phyloP scores from a whole-genome alignment of 2,888 invertebrate species.

The Agrotis segetum region DNA sequence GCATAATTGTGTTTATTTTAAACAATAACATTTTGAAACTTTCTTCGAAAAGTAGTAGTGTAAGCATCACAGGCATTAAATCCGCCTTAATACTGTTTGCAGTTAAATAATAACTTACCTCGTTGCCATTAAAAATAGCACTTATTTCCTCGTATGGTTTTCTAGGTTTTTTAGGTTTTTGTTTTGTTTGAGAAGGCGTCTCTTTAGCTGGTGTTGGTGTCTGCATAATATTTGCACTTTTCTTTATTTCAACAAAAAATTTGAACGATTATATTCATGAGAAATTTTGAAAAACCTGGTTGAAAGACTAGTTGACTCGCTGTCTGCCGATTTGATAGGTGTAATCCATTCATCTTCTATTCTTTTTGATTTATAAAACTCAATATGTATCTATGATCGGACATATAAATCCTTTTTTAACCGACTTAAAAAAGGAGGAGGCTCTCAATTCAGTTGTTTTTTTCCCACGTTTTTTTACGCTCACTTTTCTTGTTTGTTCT shows the following conservation, averaged over 20 bases:
- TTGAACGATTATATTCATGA: slow-evolving; percentile 17
- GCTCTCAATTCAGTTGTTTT: too few species aligned
- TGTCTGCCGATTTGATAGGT: slow-evolving; percentile 12
- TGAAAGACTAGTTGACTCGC: slow-evolving; percentile 20
- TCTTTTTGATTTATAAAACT: slow-evolving; percentile 3
- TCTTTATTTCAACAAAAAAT: slow-evolving; percentile 26
- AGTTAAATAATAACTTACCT: slow-evolving; percentile 71
- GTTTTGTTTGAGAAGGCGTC: not conserved
- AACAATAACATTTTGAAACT: too few species aligned
- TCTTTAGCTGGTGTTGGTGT: not conserved
- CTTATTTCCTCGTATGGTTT: slow-evolving; percentile 92
- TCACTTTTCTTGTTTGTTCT: too few species aligned
- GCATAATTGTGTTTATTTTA: too few species aligned
- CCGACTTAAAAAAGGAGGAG: not conserved
- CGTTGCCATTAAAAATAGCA: slow-evolving; percentile 92
- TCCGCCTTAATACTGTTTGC: too few species aligned
- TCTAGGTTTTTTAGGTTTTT: slow-evolving; percentile 53
- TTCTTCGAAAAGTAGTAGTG: too few species aligned
- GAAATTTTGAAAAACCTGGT: slow-evolving; percentile 39
- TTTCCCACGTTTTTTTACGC: too few species aligned
- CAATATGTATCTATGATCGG: not conserved
- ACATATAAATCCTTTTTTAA: not conserved
- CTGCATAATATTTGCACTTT: not conserved
- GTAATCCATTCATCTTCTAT: slow-evolving; percentile 5
- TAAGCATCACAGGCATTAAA: too few species aligned